Conservation (phyloP, 2,797 vertebrate genomes). For the Lateolabrax maculatus region DNA sequence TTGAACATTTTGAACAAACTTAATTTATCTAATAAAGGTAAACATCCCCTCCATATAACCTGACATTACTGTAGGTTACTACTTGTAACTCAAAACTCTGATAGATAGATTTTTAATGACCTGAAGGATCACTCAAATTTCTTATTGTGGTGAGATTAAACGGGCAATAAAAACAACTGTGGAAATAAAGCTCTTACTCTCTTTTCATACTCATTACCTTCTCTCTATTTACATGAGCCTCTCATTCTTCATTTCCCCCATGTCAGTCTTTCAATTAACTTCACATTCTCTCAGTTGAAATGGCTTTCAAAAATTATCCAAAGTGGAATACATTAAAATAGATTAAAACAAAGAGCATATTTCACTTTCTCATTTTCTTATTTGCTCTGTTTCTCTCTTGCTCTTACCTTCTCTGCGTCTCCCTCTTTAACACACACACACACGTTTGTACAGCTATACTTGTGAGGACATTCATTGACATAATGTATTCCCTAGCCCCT, state of each 20-base stretch:
- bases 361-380: constrained; percentile 17
- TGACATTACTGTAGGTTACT: not conserved
- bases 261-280: constrained; percentile 3
- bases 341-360: constrained; percentile 5
- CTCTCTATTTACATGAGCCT: not conserved
- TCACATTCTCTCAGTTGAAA: constrained; percentile 1
- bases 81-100: not conserved
- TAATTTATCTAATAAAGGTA: not conserved
- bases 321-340: constrained; percentile 15
- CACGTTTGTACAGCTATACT: too few species aligned
- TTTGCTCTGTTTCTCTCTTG: not conserved
- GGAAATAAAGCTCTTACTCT: not conserved
- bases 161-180: not conserved
- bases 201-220: not conserved
- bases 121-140: not conserved
- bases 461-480: too few species aligned
- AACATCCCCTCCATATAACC: not conserved
- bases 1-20: not conserved
- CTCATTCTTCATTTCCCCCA: not conserved
- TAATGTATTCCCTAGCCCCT: too few species aligned
- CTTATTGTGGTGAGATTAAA: constrained; percentile 9
- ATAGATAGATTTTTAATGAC: too few species aligned
- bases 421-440: not conserved
- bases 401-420: not conserved
- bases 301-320: not conserved